These are phyloP conservation scores for Lota lota DNA, from an alignment of 2,113 vertebrate species.

Conservation along the genomic window DNA sequence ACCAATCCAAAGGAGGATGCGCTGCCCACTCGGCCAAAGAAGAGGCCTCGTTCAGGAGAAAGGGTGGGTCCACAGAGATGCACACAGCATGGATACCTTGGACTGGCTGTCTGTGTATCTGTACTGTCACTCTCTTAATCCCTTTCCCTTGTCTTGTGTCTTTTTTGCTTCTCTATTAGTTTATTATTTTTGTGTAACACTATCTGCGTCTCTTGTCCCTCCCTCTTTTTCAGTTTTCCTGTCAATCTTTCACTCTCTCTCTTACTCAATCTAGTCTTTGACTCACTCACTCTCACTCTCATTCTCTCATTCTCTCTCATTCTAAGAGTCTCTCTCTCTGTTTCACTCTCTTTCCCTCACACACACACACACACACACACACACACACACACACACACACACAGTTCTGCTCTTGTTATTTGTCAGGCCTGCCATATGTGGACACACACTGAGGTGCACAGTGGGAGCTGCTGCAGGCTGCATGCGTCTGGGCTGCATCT, in stretches of 20 bases:
- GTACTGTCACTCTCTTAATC: background rate
- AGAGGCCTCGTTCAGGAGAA: slow-evolving; percentile 90
- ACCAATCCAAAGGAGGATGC: slow-evolving; percentile 90
- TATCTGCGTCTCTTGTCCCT: background rate
- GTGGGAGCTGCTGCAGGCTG: slow-evolving; percentile 48
- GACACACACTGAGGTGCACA: slow-evolving; percentile 11
- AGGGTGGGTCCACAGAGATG: slow-evolving; percentile 70
- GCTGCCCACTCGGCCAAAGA: slow-evolving; percentile 87
- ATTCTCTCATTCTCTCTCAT: slow-evolving; percentile 6
- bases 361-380: too few relatives aligned
- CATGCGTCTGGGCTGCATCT: slow-evolving; percentile 60
- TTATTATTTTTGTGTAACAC: background rate
- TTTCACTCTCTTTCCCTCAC: slow-evolving; percentile 25
- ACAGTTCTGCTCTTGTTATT: too few relatives aligned
- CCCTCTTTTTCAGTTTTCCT: background rate
- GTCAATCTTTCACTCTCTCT: background rate
- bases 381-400: too few relatives aligned
- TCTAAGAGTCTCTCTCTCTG: slow-evolving; percentile 13
- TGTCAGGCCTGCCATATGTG: slow-evolving; percentile 24
- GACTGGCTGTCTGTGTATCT: background rate
- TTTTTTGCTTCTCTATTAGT: background rate
- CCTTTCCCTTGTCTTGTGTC: background rate
- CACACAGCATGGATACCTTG: background rate
- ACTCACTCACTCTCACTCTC: slow-evolving; percentile 2
- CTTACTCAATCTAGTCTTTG: background rate